These are phyloP conservation scores for Wasmannia auropunctata DNA, from an alignment of 1,140 invertebrate genomes.

Conservation along the genomic window DNA sequence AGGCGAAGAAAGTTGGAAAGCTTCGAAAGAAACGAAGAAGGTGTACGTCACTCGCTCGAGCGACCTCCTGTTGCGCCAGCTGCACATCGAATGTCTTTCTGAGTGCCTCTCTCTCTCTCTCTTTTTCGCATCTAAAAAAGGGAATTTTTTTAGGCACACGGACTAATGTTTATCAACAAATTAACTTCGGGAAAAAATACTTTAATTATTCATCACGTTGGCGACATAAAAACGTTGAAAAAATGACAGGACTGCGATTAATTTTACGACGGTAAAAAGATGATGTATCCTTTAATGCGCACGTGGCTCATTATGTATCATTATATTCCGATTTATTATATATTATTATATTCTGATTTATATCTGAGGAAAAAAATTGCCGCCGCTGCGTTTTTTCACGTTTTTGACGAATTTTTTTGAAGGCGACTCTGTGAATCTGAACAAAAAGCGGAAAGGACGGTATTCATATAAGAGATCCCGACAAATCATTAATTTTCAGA, in stretches of 20 bases:
- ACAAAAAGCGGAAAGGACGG: neutral
- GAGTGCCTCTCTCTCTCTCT: neutral
- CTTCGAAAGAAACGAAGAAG: neutral
- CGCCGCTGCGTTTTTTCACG: no score
- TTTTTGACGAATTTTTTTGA: neutral
- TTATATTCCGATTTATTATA: neutral
- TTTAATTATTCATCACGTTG: neutral
- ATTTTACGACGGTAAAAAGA: neutral
- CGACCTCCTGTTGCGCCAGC: slow-evolving; percentile 46
- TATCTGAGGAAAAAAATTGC: neutral
- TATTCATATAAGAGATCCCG: neutral
- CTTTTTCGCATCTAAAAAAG: neutral
- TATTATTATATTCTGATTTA: neutral
- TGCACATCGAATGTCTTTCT: neutral
- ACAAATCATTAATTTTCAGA: neutral
- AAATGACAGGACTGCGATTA: neutral
- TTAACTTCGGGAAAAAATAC: neutral
- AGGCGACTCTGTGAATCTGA: neutral
- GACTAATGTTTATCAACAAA: neutral
- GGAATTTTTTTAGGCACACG: neutral
- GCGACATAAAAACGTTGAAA: neutral
- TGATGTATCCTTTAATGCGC: neutral
- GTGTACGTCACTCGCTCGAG: slow-evolving; percentile 32
- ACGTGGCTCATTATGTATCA: neutral
- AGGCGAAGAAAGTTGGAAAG: slow-evolving; percentile 41